A percentile compares a stretch with the other conserved stretches of the same genome.
Evolutionary conservation across 2,888 invertebrate genomes (phyloP).

Genomic region (Erannis defoliaria): DNA sequence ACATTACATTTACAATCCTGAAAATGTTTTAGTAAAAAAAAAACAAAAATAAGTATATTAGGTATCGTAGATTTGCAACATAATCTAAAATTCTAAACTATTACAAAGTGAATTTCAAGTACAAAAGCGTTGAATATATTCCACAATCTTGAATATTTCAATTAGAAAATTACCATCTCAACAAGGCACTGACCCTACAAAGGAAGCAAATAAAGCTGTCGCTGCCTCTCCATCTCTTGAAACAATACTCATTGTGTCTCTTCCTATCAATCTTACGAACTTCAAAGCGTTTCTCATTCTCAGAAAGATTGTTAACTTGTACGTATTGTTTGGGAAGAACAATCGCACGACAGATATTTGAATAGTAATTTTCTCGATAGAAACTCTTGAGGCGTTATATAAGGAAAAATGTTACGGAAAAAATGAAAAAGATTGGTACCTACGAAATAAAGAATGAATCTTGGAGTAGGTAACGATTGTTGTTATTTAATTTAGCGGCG

Average conservation of each 20-base stretch:
- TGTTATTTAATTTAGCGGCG: conserved; percentile 4
- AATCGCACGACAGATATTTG: conserved; percentile 42
- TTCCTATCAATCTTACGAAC: conserved; percentile 52
- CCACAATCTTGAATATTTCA: background rate
- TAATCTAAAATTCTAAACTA: too few relatives aligned
- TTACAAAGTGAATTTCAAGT: too few relatives aligned
- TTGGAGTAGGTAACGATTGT: conserved; percentile 7
- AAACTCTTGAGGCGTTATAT: conserved; percentile 19
- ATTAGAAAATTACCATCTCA: background rate
- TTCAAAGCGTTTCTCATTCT: conserved; percentile 39
- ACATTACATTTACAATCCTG: too few relatives aligned
- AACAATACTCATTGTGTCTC: conserved; percentile 56
- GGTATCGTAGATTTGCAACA: too few relatives aligned
- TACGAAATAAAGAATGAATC: conserved; percentile 11
- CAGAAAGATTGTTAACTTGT: conserved; percentile 43
- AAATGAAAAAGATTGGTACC: conserved; percentile 16
- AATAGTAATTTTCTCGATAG: conserved; percentile 36
- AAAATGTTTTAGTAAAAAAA: too few relatives aligned
- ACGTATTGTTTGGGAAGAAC: conserved; percentile 40
- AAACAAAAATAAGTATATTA: too few relatives aligned
- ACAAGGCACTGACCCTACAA: conserved; percentile 8
- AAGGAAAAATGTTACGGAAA: conserved; percentile 25
- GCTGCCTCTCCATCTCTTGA: conserved; percentile 32
- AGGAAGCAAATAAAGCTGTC: conserved; percentile 2
- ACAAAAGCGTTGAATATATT: background rate